A percentile compares a stretch with the other conserved stretches of the same genome.
Conservation (phyloP, 37 sponge, comb jelly and placozoan genomes). For the Haliclona indistincta region DNA sequence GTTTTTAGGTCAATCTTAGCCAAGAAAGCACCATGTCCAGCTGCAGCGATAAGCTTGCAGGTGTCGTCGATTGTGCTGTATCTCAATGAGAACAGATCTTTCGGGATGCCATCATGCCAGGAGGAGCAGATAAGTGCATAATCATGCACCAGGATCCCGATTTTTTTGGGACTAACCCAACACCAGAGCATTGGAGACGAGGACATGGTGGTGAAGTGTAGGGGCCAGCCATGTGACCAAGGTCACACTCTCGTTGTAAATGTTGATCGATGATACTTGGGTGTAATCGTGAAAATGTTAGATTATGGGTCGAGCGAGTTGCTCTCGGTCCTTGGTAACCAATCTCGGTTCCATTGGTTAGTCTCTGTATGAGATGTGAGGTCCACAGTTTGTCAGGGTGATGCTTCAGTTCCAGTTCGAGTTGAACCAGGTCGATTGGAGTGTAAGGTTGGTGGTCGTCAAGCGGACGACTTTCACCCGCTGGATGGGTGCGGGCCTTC, state of each 20-base stretch:
- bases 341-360: background rate
- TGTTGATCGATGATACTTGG: constrained; percentile 12
- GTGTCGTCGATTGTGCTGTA: constrained; percentile 23
- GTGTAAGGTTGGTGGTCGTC: too few relatives aligned
- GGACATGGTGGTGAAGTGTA: background rate
- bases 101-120: constrained; percentile 20
- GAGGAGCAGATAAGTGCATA: constrained; percentile 25
- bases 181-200: background rate
- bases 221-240: constrained; percentile 8
- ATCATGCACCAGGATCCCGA: constrained; percentile 17
- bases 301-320: background rate
- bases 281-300: constrained; percentile 8
- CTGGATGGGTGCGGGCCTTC: background rate
- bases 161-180: constrained; percentile 11
- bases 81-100: constrained; percentile 4
- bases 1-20: constrained; percentile 21
- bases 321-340: background rate
- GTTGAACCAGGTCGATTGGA: background rate
- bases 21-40: constrained; percentile 13
- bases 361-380: background rate
- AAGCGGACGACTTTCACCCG: too few relatives aligned
- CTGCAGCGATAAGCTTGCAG: background rate
- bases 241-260: background rate
- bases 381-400: background rate
- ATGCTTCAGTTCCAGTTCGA: background rate